Evolutionary conservation across 2,888 invertebrate genomes (phyloP), one percentile per base, ranked within the genome.

Genomic region (Syritta pipiens): DNA sequence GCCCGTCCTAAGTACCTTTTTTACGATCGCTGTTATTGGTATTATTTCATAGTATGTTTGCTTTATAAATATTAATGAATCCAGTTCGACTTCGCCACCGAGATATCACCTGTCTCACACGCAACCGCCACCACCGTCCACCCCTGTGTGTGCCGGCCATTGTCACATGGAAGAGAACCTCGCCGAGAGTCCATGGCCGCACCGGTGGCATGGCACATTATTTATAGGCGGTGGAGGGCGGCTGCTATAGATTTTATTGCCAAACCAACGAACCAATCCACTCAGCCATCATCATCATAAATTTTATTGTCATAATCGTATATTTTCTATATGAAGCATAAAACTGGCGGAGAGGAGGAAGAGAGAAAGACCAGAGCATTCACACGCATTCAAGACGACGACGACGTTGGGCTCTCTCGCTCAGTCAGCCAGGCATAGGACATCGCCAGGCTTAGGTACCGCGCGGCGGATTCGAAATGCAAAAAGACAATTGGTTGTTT

Each of bases 401-500:
- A n/a, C n/a, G n/a, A n/a, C n/a, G n/a, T n/a, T n/a, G n/a, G n/a
- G n/a, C n/a, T 2, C 37, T 17, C 17, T 14, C 37, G 19, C 49
- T 63, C 62, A 48, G 49, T 49, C 62, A 63, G 14, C 26, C 53
- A 24, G 30, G 6, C 26, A 14, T 49, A 17, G 67, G 28, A 46
- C 17, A 30, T 37, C n/a, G n/a, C n/a, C n/a, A 60, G 12, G n/a
- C 24, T 22, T 35, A 67, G 67, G 24, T 67, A 75, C 53, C 59
- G n/a, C n/a, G n/a, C n/a, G n/a, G n/a, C n/a, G 75, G 63, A 74
- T 79, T 57, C 79, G 19, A 79, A 81, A 81, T 81, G 81, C 81
- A 81, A 81, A 76, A 82, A 82, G 82, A 82, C 82, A 82, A 82
- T 82, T 77, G 81, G 77, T 81, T 69, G 82, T 82, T 74, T 63